A percentile compares a stretch with the other conserved stretches of the same genome.
Conservation (phyloP, 2,797 vertebrate species). For the Delichon dasypus region DNA sequence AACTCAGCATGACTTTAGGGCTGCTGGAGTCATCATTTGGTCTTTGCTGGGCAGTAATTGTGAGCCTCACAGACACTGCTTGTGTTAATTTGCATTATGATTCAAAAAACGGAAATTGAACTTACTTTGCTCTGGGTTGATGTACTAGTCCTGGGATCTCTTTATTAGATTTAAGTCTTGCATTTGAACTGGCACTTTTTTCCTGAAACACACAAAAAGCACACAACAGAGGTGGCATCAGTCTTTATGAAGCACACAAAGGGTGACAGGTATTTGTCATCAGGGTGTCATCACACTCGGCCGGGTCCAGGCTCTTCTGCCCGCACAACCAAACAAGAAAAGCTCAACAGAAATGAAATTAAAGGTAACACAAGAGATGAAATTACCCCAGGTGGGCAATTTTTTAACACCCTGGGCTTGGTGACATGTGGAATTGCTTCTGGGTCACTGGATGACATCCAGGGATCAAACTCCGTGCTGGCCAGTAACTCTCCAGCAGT, state of each 20-base stretch:
- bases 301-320: neutral
- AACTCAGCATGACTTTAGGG: neutral
- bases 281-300: neutral
- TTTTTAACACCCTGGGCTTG: accelerated
- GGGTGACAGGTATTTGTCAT: neutral
- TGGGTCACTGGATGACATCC: neutral
- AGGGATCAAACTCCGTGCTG: accelerated
- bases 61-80: neutral
- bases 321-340: neutral
- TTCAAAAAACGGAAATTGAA: neutral
- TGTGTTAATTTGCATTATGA: neutral
- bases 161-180: conserved; percentile 79
- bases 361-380: neutral
- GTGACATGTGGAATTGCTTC: neutral
- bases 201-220: conserved; percentile 81
- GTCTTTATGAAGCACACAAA: neutral
- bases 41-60: neutral
- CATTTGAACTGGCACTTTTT: conserved; percentile 87
- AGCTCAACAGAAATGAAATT: neutral
- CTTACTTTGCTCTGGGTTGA: conserved; percentile 84
- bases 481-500: accelerated
- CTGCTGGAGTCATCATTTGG: neutral
- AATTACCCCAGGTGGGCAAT: neutral
- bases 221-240: neutral
- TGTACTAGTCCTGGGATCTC: conserved; percentile 81